Base-by-base conservation (phyloP, 2,113 vertebrate species). In the Poecile atricapillus region DNA sequence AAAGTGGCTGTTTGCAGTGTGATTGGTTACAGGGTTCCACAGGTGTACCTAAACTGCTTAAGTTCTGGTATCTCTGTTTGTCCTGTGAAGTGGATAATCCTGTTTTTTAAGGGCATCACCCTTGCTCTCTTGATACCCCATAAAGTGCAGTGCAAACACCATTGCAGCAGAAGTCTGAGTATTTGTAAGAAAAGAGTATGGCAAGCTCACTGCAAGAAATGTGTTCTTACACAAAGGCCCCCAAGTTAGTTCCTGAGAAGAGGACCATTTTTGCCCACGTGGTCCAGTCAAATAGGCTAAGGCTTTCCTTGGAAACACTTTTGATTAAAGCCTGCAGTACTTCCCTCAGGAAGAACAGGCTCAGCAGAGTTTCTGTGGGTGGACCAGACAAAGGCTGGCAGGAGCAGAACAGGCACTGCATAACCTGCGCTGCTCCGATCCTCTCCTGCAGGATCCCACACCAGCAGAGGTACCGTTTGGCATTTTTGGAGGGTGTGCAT, bases 91-190 rank as follows among this genome's bases (percentile, higher is more conserved):
- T 55, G 77, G 76, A 43, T 91, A 83, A 77, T 91, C 59, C 87
- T 95, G 79, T 76, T 94, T 83, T 59, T 83, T 73, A 53, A 89
- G 83, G 73, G 74, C 55, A 50, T 92, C n/a, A 80, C 68, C 94
- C 77, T 94, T 91, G 87, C 80, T 93, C 89, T 94, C 63, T 39
- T 52, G 68, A 83, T 65, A 58, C 60, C 14, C 39, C 49, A 56
- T 37, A 7, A 91, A 83, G 17, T 35, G 73, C 80, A 92, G 55
- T 58, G 63, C 78, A 83, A 96, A 87, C 47, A 91, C 25, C 30
- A 33, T 2, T 89, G 80, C 83, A 89, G 59, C 71, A 81, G 37
- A 55, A 77, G 14, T 35, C 30, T 39, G 59, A 68, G 33, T 25
- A 50, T 82, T 82, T 88, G 35, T 70, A 31, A 65, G 64, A 74